Evolutionary conservation across 1,140 invertebrate species (phyloP).

Genomic region (Drosophila sucinea): DNA sequence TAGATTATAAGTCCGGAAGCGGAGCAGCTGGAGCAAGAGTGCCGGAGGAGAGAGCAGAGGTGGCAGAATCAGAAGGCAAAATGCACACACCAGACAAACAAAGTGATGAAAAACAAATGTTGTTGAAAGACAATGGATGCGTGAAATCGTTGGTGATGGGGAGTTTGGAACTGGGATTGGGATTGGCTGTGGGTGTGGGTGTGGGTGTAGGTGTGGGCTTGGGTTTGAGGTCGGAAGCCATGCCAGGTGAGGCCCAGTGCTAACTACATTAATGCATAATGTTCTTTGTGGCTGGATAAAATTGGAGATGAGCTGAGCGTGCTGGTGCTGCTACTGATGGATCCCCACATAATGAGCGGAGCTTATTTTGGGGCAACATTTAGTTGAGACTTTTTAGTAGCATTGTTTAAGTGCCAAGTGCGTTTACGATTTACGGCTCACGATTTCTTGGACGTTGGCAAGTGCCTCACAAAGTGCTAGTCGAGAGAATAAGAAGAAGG

Average conservation of each 20-base stretch:
- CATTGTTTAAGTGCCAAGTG: constrained; percentile 65
- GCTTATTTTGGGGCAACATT: constrained; percentile 47
- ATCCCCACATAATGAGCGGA: constrained; percentile 64
- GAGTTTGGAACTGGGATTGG: too few relatives aligned
- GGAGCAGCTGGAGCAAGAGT: constrained; percentile 26
- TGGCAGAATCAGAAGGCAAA: constrained; percentile 32
- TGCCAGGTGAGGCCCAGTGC: constrained; percentile 61
- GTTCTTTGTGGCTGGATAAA: constrained; percentile 20
- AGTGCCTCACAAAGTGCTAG: background rate
- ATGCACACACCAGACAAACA: constrained; percentile 64
- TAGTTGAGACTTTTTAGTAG: constrained; percentile 42
- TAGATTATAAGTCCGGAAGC: constrained; percentile 49
- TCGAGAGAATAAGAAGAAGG: background rate
- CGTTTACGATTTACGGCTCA: constrained; percentile 46
- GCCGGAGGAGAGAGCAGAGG: background rate
- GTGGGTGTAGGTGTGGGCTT: background rate
- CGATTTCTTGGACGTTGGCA: constrained; percentile 51
- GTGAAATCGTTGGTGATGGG: constrained; percentile 57
- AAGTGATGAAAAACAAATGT: constrained; percentile 81
- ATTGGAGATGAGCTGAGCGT: background rate
- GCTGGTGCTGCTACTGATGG: constrained; percentile 16
- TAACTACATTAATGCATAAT: constrained; percentile 75
- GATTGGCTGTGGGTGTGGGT: background rate
- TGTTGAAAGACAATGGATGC: constrained; percentile 72
- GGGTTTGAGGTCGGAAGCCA: background rate